A percentile compares a stretch with the other conserved stretches of the same genome.
Evolutionary conservation across 1,140 invertebrate species (phyloP).

Genomic region (roundworm (Caenorhabditis elegans)): DNA sequence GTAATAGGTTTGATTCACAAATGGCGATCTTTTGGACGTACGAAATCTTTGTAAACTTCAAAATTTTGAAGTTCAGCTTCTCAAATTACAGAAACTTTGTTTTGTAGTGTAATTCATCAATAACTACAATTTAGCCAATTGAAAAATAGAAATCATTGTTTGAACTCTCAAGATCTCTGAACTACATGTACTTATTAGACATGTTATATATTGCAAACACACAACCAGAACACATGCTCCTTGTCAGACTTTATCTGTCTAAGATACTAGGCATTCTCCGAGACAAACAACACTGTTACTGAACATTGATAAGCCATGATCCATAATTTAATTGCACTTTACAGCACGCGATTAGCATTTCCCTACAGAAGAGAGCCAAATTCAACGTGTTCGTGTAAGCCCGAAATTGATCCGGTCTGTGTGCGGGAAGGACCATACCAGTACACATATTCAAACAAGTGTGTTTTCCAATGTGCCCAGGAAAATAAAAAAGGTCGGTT

Average conservation of each 20-base stretch:
- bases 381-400: neutral
- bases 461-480: slow-evolving; percentile 9
- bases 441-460: slow-evolving; percentile 10
- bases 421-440: neutral
- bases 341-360: neutral
- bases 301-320: neutral
- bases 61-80: no score
- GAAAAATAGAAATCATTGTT: no score
- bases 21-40: no score
- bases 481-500: slow-evolving; percentile 13
- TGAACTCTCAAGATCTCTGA: neutral
- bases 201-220: neutral
- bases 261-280: no score
- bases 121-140: no score
- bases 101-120: no score
- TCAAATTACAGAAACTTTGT: no score
- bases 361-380: neutral
- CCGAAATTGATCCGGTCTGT: neutral
- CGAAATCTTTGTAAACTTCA: no score
- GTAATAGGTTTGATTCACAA: no score
- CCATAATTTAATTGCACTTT: neutral
- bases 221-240: neutral
- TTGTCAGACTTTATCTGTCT: neutral
- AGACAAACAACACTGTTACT: neutral
- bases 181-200: neutral